Base-by-base conservation (phyloP, 2,113 vertebrate genomes). In the Lethenteron reissneri region DNA sequence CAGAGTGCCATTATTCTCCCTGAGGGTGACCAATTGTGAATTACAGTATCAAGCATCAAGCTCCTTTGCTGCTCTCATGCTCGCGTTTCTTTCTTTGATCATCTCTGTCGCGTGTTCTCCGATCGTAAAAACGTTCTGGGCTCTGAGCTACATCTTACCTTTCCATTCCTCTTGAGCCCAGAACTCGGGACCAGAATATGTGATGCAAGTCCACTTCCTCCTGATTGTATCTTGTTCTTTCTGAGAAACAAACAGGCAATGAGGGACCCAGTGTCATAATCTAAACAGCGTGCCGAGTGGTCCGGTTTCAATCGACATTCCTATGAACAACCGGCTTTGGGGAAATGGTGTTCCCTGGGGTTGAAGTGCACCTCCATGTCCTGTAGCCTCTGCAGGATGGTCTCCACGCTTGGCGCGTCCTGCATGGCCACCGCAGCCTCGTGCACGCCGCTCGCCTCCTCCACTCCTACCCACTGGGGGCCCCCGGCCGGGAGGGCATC, bases 361-460 rank as follows among this genome's bases (percentile, higher is more conserved):
- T 10, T 15, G 9, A 58, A 68, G 73, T 75, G 80, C 79, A 97
- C 94, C 83, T 99, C 91, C 72, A 99, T 97, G 78, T 96, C 88
- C 77, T 97, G 88, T 86, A 99, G 87, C 75, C 89, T 85, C 73
- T 83, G 82, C 77, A 95, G 81, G 88, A 97, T 92, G 71, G 74
- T 81, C 77, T 94, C 84, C 75, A 99, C 77, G 17, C 77, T 78
- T 13, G 79, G 78, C 69, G 75, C 69, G 70, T 79, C 80, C 73
- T 80, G 72, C 56, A 76, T 1, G 41, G 74, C 3, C 70, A 75
- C 72, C 58, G 73, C 72, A 64, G 75, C 56, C 0, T 2, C 74
- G 74, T 81, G 80, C 14, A 76, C 64, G 58, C 73, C 75, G 73
- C 76, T 71, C 57, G 70, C 74, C 58, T 75, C 75, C 71, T 84